A percentile compares a stretch with the other conserved stretches of the same genome.
Conservation (phyloP, 2,888 invertebrate species). For the Auanema sp. region DNA sequence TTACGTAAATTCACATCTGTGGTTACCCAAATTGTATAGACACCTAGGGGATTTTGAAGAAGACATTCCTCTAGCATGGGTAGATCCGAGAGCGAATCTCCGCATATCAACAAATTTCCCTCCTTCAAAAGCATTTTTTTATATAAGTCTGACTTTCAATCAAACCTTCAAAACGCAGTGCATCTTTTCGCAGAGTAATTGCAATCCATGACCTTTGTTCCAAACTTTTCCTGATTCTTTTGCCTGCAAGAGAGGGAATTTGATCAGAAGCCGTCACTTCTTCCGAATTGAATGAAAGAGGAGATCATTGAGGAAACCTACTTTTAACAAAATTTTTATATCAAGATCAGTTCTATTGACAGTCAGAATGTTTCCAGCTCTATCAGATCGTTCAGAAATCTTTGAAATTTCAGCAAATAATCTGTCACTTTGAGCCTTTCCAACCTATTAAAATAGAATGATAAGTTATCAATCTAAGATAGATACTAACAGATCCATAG, state of each 20-base stretch:
- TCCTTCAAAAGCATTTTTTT: slow-evolving; percentile 25
- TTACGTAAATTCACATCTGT: slow-evolving; percentile 40
- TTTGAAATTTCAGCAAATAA: slow-evolving; percentile 43
- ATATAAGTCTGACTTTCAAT: background rate
- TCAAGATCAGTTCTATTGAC: slow-evolving; percentile 59
- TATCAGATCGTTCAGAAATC: slow-evolving; percentile 57
- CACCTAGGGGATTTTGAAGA: slow-evolving; percentile 48
- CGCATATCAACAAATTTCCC: slow-evolving; percentile 63
- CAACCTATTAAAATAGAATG: slow-evolving; percentile 12
- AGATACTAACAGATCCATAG: slow-evolving; percentile 26
- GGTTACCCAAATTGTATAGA: slow-evolving; percentile 63
- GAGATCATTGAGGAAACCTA: slow-evolving; percentile 14
- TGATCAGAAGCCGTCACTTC: background rate
- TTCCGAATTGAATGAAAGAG: slow-evolving; percentile 6
- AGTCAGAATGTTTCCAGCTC: slow-evolving; percentile 39
- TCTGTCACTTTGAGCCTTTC: slow-evolving; percentile 21
- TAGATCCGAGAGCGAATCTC: slow-evolving; percentile 62
- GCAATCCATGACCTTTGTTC: slow-evolving; percentile 62
- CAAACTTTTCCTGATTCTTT: slow-evolving; percentile 55
- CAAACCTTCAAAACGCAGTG: slow-evolving; percentile 50
- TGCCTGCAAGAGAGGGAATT: slow-evolving; percentile 18
- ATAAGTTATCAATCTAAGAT: background rate
- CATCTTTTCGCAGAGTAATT: slow-evolving; percentile 54
- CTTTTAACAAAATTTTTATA: slow-evolving; percentile 59
- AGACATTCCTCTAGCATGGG: slow-evolving; percentile 63